Conservation (phyloP, 2,113 vertebrate species). For the Numenius arquata region DNA sequence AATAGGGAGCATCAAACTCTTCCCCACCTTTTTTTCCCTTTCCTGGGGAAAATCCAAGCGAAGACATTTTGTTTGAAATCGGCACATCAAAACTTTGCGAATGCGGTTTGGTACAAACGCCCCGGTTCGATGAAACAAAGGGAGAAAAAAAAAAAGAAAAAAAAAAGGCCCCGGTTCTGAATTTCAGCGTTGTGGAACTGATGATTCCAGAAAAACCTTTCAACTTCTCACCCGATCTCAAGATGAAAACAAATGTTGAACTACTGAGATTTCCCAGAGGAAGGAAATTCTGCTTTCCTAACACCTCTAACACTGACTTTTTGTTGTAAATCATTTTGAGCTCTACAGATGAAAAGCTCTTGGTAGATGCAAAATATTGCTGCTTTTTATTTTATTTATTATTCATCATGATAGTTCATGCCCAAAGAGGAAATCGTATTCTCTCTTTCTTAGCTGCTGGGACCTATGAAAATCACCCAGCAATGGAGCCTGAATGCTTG, state of each 20-base stretch:
- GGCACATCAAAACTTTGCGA: constrained; percentile 40
- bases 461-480: constrained; percentile 3
- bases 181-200: constrained; percentile 20
- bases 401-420: constrained; percentile 51
- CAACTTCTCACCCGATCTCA: constrained; percentile 63
- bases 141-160: neutral
- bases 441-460: constrained; percentile 1
- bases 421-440: constrained; percentile 33
- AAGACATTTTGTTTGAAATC: constrained; percentile 33
- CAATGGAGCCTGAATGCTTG: neutral
- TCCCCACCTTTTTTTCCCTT: neutral
- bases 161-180: constrained; percentile 3
- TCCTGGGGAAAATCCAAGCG: constrained; percentile 13
- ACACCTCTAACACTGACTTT: constrained; percentile 61
- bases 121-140: neutral
- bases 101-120: neutral
- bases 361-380: constrained; percentile 59
- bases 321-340: constrained; percentile 65
- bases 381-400: constrained; percentile 69
- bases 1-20: neutral
- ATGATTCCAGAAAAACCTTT: constrained; percentile 58
- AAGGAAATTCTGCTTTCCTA: constrained; percentile 53
- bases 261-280: constrained; percentile 61
- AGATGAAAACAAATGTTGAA: constrained; percentile 71
- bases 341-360: constrained; percentile 59